Evolutionary conservation across 2,888 invertebrate genomes (phyloP).

Genomic region (Macaria liturata): DNA sequence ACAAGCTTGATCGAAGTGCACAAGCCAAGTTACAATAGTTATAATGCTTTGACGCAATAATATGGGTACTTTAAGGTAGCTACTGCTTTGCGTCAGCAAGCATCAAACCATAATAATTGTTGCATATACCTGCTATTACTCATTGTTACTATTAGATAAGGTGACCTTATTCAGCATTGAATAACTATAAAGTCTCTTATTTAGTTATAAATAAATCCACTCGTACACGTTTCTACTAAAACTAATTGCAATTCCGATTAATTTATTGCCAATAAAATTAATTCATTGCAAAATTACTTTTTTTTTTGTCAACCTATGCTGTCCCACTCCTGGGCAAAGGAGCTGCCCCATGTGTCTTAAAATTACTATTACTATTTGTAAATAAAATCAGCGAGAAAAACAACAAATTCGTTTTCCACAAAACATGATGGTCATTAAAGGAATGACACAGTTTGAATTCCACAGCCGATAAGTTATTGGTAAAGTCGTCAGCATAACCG

Average conservation of each 20-base stretch:
- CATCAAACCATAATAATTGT: conserved; percentile 18
- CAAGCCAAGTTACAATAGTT: background rate
- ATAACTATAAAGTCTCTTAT: conserved; percentile 31
- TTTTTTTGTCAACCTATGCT: too few species aligned
- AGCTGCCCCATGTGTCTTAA: too few species aligned
- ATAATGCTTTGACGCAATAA: conserved; percentile 16
- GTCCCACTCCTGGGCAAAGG: too few species aligned
- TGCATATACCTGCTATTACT: conserved; percentile 39
- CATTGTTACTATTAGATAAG: conserved; percentile 56
- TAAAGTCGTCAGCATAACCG: conserved; percentile 32
- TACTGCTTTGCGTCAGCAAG: conserved; percentile 32
- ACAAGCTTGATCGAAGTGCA: too few species aligned
- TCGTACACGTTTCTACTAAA: too few species aligned
- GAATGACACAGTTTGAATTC: conserved; percentile 30
- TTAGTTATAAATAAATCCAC: conserved; percentile 2
- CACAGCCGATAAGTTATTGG: conserved; percentile 32
- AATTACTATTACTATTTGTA: too few species aligned
- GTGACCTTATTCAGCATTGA: conserved; percentile 48
- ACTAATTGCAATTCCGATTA: background rate
- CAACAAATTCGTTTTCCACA: background rate
- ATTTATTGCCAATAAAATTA: background rate
- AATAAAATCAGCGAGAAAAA: too few species aligned
- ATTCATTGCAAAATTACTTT: background rate
- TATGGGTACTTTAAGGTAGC: conserved; percentile 3
- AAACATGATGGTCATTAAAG: conserved; percentile 13